phyloP scores from a whole-genome alignment of 1,140 invertebrate species.

The Nebria ingens region DNA sequence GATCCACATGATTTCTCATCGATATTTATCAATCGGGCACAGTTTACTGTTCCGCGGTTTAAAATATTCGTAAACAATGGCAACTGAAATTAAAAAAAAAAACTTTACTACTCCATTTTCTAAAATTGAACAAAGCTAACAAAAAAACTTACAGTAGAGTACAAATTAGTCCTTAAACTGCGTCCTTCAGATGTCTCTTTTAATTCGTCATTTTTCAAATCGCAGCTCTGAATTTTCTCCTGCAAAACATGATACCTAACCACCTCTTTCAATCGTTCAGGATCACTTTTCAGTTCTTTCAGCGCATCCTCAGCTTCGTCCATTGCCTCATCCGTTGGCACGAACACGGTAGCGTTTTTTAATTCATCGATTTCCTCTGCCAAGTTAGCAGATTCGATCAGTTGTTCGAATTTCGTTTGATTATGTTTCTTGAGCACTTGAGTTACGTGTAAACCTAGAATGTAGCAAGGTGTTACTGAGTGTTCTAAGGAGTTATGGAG shows the following conservation, averaged over 20 bases:
- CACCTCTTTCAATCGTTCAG: constrained; percentile 40
- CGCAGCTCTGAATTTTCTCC: constrained; percentile 37
- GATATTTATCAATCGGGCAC: constrained; percentile 44
- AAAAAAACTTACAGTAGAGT: constrained; percentile 38
- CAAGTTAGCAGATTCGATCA: constrained; percentile 44
- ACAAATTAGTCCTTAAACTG: constrained; percentile 44
- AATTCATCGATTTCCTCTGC: constrained; percentile 43
- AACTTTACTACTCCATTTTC: constrained; percentile 10
- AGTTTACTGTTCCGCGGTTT: constrained; percentile 45
- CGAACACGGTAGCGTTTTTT: constrained; percentile 49
- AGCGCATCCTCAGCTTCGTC: constrained; percentile 34
- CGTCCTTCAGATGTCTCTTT: constrained; percentile 36
- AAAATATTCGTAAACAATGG: constrained; percentile 40
- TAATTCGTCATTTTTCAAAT: constrained; percentile 40
- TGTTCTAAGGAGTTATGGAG: no score
- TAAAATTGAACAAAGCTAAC: constrained; percentile 7
- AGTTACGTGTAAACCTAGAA: constrained; percentile 33
- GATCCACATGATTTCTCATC: constrained; percentile 52
- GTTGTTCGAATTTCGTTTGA: constrained; percentile 37
- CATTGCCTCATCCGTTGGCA: constrained; percentile 52
- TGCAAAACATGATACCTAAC: constrained; percentile 46
- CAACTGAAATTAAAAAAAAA: constrained; percentile 26
- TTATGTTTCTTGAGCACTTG: constrained; percentile 37
- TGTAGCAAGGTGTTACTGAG: not conserved
- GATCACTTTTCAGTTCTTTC: constrained; percentile 32